phyloP scores from a whole-genome alignment of 2,797 vertebrate genomes.

The Notolabrus celidotus region DNA sequence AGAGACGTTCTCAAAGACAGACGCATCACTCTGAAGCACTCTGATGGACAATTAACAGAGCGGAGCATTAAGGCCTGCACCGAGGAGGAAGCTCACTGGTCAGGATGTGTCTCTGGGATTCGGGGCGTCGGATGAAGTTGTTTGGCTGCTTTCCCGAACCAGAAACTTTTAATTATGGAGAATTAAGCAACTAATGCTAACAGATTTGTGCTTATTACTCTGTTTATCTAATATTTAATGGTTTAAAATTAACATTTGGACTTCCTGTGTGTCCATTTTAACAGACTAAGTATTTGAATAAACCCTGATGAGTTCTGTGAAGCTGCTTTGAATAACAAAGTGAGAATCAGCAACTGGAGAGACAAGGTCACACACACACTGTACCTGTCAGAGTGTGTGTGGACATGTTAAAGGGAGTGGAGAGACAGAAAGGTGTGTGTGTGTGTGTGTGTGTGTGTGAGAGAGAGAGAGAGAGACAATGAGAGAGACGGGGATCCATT shows the following conservation, averaged over 20 bases:
- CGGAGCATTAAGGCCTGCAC: not conserved
- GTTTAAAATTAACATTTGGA: no score
- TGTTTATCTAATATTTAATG: no score
- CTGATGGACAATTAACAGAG: slow-evolving; percentile 3
- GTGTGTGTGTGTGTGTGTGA: not conserved
- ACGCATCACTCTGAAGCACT: slow-evolving; percentile 31
- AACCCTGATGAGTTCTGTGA: slow-evolving; percentile 18
- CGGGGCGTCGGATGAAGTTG: no score
- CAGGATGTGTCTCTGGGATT: slow-evolving; percentile 1
- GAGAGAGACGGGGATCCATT: slow-evolving; percentile 9
- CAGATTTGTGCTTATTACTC: no score
- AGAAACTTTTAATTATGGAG: no score
- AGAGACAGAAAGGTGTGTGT: slow-evolving; percentile 10
- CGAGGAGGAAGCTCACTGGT: not conserved
- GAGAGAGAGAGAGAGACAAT: not conserved
- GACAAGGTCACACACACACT: slow-evolving; percentile 51
- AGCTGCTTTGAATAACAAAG: slow-evolving; percentile 53
- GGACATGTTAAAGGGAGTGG: not conserved
- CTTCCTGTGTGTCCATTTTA: no score
- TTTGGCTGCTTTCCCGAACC: no score
- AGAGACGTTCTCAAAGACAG: slow-evolving; percentile 23
- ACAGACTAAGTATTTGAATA: slow-evolving; percentile 47
- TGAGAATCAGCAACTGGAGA: slow-evolving; percentile 34
- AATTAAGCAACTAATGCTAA: no score
- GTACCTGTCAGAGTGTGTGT: slow-evolving; percentile 2